Evolutionary conservation across 1,140 invertebrate species (phyloP).

Genomic region (Ostrea edulis): DNA sequence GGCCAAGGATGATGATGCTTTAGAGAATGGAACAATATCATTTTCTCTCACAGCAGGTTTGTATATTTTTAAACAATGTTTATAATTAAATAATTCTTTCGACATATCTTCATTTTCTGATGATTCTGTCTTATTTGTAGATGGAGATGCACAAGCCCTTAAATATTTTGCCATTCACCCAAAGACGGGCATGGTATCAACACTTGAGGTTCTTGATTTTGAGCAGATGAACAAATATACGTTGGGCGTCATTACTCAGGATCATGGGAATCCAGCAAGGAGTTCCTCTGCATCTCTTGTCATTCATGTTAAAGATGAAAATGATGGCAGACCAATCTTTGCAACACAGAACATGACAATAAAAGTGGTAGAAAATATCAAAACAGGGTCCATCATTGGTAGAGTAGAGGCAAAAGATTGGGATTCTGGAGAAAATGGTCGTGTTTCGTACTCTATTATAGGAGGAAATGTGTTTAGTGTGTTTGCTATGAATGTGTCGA

Average conservation of each 20-base stretch:
- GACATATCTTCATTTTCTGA: background rate
- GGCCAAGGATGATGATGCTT: conserved; percentile 93
- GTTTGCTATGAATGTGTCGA: conserved; percentile 98
- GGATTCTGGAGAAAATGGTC: conserved; percentile 94
- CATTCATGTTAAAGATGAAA: conserved; percentile 75
- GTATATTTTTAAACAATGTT: background rate
- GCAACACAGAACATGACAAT: conserved; percentile 85
- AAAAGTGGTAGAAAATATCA: conserved; percentile 94
- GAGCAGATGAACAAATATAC: conserved; percentile 93
- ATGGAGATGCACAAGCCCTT: conserved; percentile 60
- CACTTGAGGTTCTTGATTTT: conserved; percentile 92
- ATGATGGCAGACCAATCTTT: conserved; percentile 75
- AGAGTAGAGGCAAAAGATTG: conserved; percentile 81
- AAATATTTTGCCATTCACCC: conserved; percentile 71
- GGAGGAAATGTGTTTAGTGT: conserved; percentile 98
- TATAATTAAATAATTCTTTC: background rate
- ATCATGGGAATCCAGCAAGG: conserved; percentile 91
- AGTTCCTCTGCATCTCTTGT: conserved; percentile 70
- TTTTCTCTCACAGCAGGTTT: conserved; percentile 58
- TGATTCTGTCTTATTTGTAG: conserved; percentile 57
- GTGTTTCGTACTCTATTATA: conserved; percentile 99
- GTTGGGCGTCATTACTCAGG: conserved; percentile 91
- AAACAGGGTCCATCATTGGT: conserved; percentile 93
- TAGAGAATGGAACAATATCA: conserved; percentile 73
- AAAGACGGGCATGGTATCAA: conserved; percentile 88